Base-by-base conservation (phyloP, 2,113 vertebrate species). In the Caloenas nicobarica region DNA sequence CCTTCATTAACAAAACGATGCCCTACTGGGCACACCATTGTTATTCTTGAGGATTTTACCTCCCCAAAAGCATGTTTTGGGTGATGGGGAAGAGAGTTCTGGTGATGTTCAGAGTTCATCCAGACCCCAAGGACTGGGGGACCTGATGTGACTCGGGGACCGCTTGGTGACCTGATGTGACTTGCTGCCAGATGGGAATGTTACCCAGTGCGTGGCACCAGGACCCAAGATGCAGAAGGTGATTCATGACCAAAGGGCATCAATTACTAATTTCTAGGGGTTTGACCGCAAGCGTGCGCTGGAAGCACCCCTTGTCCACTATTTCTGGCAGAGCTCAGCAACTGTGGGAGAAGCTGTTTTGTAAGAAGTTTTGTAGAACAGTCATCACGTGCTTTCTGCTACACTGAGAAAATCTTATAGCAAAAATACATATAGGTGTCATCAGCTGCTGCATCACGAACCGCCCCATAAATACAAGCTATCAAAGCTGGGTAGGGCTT, bases 121-220 rank as follows among this genome's bases (percentile, higher is more conserved):
- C 17, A 24, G 71, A 22, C 54, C 12, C 34, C 36, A 38, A 21
- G 33, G 38, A 51, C n/a, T n/a, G n/a, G n/a, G n/a, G n/a, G n/a
- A n/a, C n/a, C n/a, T n/a, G n/a, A n/a, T n/a, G n/a, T n/a, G n/a
- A n/a, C n/a, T n/a, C n/a, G n/a, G n/a, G n/a, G n/a, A n/a, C n/a
- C n/a, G n/a, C n/a, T n/a, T n/a, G n/a, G n/a, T n/a, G n/a, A n/a
- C n/a, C n/a, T n/a, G n/a, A n/a, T n/a, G n/a, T n/a, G n/a, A n/a
- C n/a, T n/a, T n/a, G n/a, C n/a, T n/a, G n/a, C 38, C 28, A 10
- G 26, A 36, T 22, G 15, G 48, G 48, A 51, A 46, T 1, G 7
- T n/a, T 4, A 22, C 33, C 1, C 13, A 61, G 31, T 4, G 2
- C 3, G 4, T 15, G 28, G 51, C n/a, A 31, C n/a, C 29, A 17